Conservation (phyloP, 2,113 vertebrate species). For the Bufo gargarizans region DNA sequence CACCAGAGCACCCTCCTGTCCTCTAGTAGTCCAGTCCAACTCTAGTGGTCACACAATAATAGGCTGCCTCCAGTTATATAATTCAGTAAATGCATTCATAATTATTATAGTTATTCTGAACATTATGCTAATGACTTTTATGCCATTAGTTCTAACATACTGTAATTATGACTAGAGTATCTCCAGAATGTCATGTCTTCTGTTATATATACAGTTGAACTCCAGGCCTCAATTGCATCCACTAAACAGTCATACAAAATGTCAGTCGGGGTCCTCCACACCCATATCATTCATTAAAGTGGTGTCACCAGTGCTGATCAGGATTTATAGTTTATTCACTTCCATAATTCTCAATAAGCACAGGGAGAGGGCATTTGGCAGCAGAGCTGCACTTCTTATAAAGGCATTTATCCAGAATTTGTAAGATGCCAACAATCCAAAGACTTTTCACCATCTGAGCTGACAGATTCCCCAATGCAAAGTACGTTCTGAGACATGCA, state of each 20-base stretch:
- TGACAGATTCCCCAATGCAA: neutral
- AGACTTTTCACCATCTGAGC: neutral
- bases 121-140: too few relatives aligned
- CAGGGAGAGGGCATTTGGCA: neutral
- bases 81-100: too few relatives aligned
- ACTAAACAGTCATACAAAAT: neutral
- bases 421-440: neutral
- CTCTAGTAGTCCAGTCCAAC: too few relatives aligned
- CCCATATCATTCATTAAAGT: neutral
- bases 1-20: too few relatives aligned
- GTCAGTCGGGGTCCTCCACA: neutral
- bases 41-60: too few relatives aligned
- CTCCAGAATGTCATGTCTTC: neutral
- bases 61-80: too few relatives aligned
- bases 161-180: too few relatives aligned
- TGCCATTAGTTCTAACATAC: too few relatives aligned
- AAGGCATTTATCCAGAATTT: neutral
- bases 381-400: neutral
- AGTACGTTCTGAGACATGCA: neutral
- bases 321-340: neutral
- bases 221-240: neutral
- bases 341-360: neutral
- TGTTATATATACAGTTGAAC: neutral
- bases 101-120: too few relatives aligned
- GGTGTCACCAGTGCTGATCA: neutral